Conservation (phyloP, 2,113 vertebrate species). For the Lates calcarifer region DNA sequence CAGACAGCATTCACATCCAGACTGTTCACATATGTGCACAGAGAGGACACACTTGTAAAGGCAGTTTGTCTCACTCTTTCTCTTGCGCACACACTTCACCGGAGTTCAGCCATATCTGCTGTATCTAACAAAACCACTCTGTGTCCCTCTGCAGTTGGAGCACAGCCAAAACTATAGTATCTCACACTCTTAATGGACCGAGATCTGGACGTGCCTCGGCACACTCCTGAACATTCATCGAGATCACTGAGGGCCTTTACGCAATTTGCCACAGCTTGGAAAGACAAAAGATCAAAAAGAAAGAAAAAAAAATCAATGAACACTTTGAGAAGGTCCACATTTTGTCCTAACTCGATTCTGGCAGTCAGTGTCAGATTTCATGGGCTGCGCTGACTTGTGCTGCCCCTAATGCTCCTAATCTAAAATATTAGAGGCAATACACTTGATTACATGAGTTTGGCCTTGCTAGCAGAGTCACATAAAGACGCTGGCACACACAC, state of each 20-base stretch:
- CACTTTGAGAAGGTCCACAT: conserved; percentile 20
- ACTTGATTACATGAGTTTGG: conserved; percentile 71
- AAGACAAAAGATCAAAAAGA: conserved; percentile 47
- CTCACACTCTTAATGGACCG: conserved; percentile 52
- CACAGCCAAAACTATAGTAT: conserved; percentile 59
- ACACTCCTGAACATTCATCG: conserved; percentile 29
- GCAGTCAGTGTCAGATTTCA: conserved; percentile 56
- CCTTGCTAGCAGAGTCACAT: conserved; percentile 37
- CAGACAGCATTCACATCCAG: not conserved
- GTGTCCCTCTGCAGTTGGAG: conserved; percentile 63
- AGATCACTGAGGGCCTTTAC: conserved; percentile 38
- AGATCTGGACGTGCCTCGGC: conserved; percentile 35
- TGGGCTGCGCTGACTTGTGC: conserved; percentile 22
- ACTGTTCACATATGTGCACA: conserved; percentile 22
- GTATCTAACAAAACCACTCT: conserved; percentile 16
- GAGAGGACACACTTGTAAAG: conserved; percentile 16
- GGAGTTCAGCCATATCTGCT: conserved; percentile 21
- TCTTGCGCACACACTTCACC: not conserved
- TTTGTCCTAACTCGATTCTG: conserved; percentile 44
- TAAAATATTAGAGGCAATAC: conserved; percentile 61
- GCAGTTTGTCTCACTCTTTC: not conserved
- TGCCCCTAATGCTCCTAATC: conserved; percentile 40
- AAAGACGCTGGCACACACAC: conserved; percentile 44
- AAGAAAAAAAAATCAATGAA: conserved; percentile 25
- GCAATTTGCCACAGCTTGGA: conserved; percentile 33